These are phyloP conservation scores for Prietella phreatophila DNA, from an alignment of 2,113 vertebrate genomes.

Conservation along the genomic window DNA sequence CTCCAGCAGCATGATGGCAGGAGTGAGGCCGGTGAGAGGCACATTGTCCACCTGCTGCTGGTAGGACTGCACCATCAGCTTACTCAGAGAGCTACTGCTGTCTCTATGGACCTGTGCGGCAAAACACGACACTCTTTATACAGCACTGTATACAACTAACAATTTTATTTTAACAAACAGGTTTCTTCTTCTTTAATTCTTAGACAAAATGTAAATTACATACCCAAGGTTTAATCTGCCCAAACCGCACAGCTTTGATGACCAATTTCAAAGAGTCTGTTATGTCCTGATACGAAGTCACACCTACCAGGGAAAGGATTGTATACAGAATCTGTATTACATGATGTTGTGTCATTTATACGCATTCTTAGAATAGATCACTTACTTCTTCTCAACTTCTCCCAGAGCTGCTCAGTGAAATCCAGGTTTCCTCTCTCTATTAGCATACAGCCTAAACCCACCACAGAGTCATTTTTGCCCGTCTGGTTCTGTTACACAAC, in stretches of 20 bases:
- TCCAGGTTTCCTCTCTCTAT: conserved; percentile 85
- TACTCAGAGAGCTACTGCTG: conserved; percentile 85
- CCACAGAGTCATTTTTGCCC: conserved; percentile 66
- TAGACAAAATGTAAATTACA: not conserved
- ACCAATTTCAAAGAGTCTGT: conserved; percentile 81
- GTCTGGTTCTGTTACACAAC: conserved; percentile 65
- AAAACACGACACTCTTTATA: not conserved
- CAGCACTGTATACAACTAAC: not conserved
- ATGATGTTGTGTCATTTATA: not conserved
- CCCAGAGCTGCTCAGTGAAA: conserved; percentile 92
- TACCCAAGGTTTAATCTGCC: conserved; percentile 90
- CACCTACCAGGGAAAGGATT: conserved; percentile 68
- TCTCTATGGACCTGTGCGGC: conserved; percentile 83
- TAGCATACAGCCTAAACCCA: conserved; percentile 72
- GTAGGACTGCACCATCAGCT: conserved; percentile 88
- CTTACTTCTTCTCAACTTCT: conserved; percentile 86
- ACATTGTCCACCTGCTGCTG: conserved; percentile 75
- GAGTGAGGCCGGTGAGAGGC: conserved; percentile 77
- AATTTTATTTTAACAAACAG: not conserved
- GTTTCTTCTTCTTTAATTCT: not conserved
- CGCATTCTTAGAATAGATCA: conserved; percentile 22
- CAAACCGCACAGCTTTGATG: conserved; percentile 77
- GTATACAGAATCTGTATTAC: conserved; percentile 1
- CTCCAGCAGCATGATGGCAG: conserved; percentile 89
- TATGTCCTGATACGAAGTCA: conserved; percentile 87